Conservation (phyloP, 2,888 invertebrate species). For the Tigriopus californicus region DNA sequence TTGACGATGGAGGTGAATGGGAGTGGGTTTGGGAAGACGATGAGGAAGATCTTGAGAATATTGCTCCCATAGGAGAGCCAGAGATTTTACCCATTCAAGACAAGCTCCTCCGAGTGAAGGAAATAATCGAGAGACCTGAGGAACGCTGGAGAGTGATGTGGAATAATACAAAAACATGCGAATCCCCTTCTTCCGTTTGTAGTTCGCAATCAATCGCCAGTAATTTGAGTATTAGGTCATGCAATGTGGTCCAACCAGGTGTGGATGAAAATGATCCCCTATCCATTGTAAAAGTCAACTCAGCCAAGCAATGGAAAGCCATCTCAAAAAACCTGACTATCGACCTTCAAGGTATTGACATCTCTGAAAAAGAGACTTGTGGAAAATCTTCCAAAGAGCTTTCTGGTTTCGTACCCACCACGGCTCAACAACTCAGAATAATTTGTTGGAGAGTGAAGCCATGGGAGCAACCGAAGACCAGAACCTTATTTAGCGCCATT, state of each 20-base stretch:
- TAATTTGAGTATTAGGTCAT: neutral
- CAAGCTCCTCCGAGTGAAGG: neutral
- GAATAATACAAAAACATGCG: neutral
- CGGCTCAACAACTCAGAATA: neutral
- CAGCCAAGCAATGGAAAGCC: constrained; percentile 11
- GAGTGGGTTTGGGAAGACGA: constrained; percentile 11
- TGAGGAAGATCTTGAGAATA: neutral
- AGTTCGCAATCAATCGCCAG: neutral
- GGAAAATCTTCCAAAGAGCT: neutral
- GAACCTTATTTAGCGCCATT: neutral
- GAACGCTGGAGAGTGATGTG: constrained; percentile 2
- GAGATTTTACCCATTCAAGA: no score
- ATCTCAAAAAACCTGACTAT: constrained; percentile 8
- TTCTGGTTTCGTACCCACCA: neutral
- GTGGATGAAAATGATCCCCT: neutral
- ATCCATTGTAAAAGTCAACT: neutral
- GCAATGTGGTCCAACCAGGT: neutral
- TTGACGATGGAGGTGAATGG: constrained; percentile 3
- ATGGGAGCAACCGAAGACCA: neutral
- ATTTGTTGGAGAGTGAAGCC: constrained; percentile 8
- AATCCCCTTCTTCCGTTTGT: neutral
- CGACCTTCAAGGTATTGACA: constrained; percentile 1
- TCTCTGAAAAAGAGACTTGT: neutral
- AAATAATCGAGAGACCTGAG: constrained; percentile 8
- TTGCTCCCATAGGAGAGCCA: neutral